Percentiles rank a stretch among this genome's conserved stretches.
phyloP scores from a whole-genome alignment of 2,113 vertebrate genomes.

The Coryphaenoides rupestris region DNA sequence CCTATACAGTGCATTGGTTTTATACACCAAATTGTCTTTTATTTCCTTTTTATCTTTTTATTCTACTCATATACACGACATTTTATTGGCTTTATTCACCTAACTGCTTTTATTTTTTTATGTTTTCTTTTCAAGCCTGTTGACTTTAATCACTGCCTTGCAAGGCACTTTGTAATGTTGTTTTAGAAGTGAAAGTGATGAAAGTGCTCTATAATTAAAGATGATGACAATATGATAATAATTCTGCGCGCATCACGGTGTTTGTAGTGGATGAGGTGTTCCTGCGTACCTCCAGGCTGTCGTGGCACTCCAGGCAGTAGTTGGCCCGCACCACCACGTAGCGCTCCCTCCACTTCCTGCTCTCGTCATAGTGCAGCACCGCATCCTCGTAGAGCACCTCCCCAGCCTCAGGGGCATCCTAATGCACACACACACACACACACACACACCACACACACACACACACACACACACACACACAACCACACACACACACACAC shows the following conservation, averaged over 20 bases:
- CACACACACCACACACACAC: background rate
- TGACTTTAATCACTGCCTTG: too few relatives aligned
- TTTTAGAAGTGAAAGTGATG: too few relatives aligned
- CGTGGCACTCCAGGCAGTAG: slow-evolving; percentile 84
- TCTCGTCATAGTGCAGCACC: slow-evolving; percentile 76
- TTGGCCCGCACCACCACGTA: slow-evolving; percentile 82
- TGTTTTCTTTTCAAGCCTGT: too few relatives aligned
- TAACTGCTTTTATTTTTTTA: background rate
- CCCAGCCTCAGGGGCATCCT: slow-evolving; percentile 64
- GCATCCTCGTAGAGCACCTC: slow-evolving; percentile 77
- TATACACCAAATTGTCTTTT: too few relatives aligned
- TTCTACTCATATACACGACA: too few relatives aligned
- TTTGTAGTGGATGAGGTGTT: slow-evolving; percentile 48
- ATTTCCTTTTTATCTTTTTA: background rate
- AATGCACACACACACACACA: slow-evolving; percentile 5
- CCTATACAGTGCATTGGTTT: too few relatives aligned
- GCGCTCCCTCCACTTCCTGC: slow-evolving; percentile 87
- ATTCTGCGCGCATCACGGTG: background rate
- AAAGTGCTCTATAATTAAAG: too few relatives aligned
- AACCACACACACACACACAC: slow-evolving; percentile 12
- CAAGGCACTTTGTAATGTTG: too few relatives aligned
- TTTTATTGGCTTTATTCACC: too few relatives aligned
- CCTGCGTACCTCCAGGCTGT: slow-evolving; percentile 87
- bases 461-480: background rate
- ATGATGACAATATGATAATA: too few relatives aligned